Evolutionary conservation across 2,797 vertebrate species (phyloP).

Genomic region (Streptopelia turtur): DNA sequence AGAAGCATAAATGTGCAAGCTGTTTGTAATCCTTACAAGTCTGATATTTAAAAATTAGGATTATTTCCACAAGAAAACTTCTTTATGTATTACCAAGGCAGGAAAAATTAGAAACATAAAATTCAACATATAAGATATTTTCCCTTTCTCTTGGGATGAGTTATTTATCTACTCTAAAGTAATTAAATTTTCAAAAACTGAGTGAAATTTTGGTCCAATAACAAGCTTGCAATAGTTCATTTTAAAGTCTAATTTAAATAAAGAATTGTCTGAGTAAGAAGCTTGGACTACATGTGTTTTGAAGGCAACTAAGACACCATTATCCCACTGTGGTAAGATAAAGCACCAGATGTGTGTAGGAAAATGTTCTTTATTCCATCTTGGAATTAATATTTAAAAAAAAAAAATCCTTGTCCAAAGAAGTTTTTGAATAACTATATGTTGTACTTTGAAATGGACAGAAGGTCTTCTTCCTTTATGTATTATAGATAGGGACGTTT

Average conservation of each 20-base stretch:
- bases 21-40: background rate
- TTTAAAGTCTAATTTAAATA: slow-evolving; percentile 12
- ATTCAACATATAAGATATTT: background rate
- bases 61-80: background rate
- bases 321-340: background rate
- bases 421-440: background rate
- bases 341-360: background rate
- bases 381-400: background rate
- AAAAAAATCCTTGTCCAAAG: background rate
- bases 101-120: background rate
- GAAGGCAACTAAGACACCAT: background rate
- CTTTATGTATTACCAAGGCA: background rate
- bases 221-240: background rate
- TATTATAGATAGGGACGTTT: background rate
- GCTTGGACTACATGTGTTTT: background rate
- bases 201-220: background rate
- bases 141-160: background rate
- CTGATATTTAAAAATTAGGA: background rate
- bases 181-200: background rate
- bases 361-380: background rate
- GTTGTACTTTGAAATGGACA: slow-evolving; percentile 30
- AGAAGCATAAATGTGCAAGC: background rate
- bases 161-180: background rate
- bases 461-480: background rate
- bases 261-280: background rate